phyloP scores from a whole-genome alignment of 2,888 invertebrate species.

The Ganaspis brasiliensis region DNA sequence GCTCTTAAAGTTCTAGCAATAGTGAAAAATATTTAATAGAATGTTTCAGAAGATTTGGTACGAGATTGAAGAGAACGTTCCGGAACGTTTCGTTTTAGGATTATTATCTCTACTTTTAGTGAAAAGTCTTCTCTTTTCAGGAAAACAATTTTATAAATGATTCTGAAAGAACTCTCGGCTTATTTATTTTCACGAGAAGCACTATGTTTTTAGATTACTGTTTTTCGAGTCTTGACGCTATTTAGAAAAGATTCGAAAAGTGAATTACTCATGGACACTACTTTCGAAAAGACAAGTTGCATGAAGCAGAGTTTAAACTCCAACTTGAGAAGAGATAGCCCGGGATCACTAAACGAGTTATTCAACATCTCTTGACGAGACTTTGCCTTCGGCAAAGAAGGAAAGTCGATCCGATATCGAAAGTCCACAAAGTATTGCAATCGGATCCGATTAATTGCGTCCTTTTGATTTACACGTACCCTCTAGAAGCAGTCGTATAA shows the following conservation, averaged over 20 bases:
- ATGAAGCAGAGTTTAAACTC: not conserved
- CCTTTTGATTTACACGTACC: constrained; percentile 28
- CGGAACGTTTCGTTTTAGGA: not conserved
- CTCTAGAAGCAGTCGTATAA: constrained; percentile 8
- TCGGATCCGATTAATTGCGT: constrained; percentile 32
- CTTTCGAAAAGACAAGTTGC: no score
- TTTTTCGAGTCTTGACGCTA: not conserved
- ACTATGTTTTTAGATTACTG: not conserved
- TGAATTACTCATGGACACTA: no score
- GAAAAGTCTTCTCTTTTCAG: not conserved
- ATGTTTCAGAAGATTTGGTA: not conserved
- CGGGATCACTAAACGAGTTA: not conserved
- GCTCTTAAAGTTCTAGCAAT: not conserved
- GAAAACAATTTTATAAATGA: not conserved
- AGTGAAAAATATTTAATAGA: constrained; percentile 9
- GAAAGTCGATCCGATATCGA: constrained; percentile 16
- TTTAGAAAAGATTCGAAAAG: no score
- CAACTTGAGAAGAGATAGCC: not conserved
- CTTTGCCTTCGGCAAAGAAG: not conserved
- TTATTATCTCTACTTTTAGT: not conserved
- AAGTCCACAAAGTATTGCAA: constrained; percentile 33
- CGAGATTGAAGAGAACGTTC: not conserved
- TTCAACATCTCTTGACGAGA: constrained; percentile 11
- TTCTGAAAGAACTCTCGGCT: no score
- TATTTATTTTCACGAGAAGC: not conserved